These are phyloP conservation scores for Scartelaos histophorus DNA, from an alignment of 2,113 vertebrate species.

Conservation along the genomic window DNA sequence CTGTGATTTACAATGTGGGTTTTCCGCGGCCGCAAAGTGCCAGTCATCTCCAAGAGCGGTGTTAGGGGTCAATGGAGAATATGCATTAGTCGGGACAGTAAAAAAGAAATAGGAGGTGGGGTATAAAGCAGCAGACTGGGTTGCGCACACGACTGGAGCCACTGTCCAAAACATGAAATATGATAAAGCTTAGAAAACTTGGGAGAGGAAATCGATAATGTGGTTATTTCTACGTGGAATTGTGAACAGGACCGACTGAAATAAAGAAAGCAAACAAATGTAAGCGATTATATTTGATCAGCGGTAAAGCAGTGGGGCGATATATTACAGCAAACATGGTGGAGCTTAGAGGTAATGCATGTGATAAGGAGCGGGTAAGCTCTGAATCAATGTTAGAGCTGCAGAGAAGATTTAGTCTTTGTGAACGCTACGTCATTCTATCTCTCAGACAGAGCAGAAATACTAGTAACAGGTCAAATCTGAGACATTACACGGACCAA, in stretches of 20 bases:
- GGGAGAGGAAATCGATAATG: slow-evolving; percentile 48
- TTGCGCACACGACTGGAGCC: slow-evolving; percentile 50
- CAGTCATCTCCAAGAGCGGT: slow-evolving; percentile 31
- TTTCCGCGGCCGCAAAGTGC: slow-evolving; percentile 24
- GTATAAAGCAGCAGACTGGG: slow-evolving; percentile 50
- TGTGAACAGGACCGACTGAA: background rate
- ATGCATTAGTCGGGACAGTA: slow-evolving; percentile 38
- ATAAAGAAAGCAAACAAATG: background rate
- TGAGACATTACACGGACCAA: background rate
- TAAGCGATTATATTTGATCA: slow-evolving; percentile 2
- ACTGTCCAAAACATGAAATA: slow-evolving; percentile 51
- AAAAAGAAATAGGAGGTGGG: slow-evolving; percentile 34
- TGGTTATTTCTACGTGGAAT: slow-evolving; percentile 19
- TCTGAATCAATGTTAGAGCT: background rate
- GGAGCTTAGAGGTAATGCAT: slow-evolving; percentile 12
- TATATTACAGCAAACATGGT: background rate
- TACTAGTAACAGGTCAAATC: too few relatives aligned
- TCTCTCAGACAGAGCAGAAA: background rate
- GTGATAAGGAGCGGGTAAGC: background rate
- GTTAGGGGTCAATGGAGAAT: slow-evolving; percentile 29
- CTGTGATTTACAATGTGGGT: slow-evolving; percentile 24
- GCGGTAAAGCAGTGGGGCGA: background rate
- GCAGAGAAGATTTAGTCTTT: background rate
- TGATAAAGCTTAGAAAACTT: slow-evolving; percentile 16
- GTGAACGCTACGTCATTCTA: background rate